These are phyloP conservation scores for mouse (Mus musculus) DNA, from an alignment of 2,113 vertebrate genomes.

Conservation along the genomic window GRCm39 chr12:7409501-7410000, in stretches of 20 bases:
- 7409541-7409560: background rate
- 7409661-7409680: constrained; percentile 19
- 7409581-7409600: constrained; percentile 46
- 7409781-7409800: constrained; percentile 38
- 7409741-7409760: constrained; percentile 29
- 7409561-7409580: background rate
- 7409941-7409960: background rate
- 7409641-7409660: background rate
- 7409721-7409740: background rate
- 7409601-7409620: constrained; percentile 21
- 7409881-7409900: constrained; percentile 24
- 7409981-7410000: background rate
- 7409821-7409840: constrained; percentile 49
- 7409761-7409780: constrained; percentile 4
- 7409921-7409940: background rate
- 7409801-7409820: constrained; percentile 32
- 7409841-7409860: constrained; percentile 51
- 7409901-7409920: background rate
- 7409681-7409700: background rate
- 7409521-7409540: constrained; percentile 45
- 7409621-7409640: constrained; percentile 7
- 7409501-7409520: background rate
- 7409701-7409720: constrained; percentile 8
- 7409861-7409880: constrained; percentile 48
- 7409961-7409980: background rate